phyloP scores from a whole-genome alignment of 2,797 vertebrate genomes.

The Anniella stebbinsi region DNA sequence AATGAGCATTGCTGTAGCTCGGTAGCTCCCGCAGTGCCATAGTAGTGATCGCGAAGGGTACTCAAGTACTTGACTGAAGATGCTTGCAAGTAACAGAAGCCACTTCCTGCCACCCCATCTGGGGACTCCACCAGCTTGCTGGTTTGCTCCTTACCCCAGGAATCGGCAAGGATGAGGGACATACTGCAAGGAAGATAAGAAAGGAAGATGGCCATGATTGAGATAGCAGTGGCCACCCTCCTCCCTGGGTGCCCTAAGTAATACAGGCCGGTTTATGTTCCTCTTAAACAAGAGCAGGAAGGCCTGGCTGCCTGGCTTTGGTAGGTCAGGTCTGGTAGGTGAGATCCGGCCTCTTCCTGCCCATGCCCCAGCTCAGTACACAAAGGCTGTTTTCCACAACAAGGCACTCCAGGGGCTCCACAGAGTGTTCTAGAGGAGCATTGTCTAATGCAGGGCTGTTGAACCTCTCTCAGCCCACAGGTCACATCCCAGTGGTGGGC shows the following conservation, averaged over 20 bases:
- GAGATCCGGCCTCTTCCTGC: neutral
- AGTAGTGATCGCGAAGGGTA: neutral
- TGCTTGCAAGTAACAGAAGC: neutral
- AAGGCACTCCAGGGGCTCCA: neutral
- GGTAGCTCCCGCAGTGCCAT: neutral
- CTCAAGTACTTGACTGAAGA: neutral
- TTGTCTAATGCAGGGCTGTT: neutral
- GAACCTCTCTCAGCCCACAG: too few species aligned
- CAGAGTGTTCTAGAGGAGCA: neutral
- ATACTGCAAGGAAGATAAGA: too few species aligned
- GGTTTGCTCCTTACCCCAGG: too few species aligned
- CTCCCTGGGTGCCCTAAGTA: neutral
- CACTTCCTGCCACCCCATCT: neutral
- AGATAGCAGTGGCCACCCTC: neutral
- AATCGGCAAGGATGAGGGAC: too few species aligned
- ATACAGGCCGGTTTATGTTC: too few species aligned
- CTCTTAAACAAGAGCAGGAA: neutral
- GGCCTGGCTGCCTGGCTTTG: neutral
- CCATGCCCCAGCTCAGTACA: neutral
- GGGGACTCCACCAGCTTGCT: neutral
- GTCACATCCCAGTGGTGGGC: too few species aligned
- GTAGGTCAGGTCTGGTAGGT: neutral
- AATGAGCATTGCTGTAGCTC: neutral
- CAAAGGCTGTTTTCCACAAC: neutral
- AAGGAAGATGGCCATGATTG: neutral